Conservation (phyloP, 2,113 vertebrate genomes). For the Albula glossodonta region DNA sequence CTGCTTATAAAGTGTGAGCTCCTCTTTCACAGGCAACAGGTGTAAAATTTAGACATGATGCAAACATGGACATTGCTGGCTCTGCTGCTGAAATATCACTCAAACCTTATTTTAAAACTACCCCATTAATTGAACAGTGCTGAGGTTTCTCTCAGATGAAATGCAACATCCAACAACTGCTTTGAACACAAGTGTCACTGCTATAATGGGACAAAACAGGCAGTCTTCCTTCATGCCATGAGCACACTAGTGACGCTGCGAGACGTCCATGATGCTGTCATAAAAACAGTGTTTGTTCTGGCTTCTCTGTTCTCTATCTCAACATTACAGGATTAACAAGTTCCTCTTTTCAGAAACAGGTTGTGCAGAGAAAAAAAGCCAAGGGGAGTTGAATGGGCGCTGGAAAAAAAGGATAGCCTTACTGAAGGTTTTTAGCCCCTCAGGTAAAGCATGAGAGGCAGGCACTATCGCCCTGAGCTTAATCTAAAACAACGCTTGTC, state of each 20-base stretch:
- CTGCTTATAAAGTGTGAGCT: background rate
- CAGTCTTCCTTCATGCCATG: background rate
- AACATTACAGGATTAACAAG: background rate
- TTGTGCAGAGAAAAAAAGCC: background rate
- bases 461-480: background rate
- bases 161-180: background rate
- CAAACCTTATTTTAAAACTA: no score
- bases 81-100: background rate
- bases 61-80: background rate
- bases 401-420: background rate
- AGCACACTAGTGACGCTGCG: background rate
- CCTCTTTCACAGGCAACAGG: background rate
- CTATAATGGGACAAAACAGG: background rate
- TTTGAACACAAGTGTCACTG: no score
- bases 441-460: background rate
- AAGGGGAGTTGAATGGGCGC: background rate
- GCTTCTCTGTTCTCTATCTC: background rate
- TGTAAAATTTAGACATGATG: background rate
- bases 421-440: background rate
- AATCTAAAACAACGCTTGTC: background rate
- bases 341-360: slow-evolving; percentile 9
- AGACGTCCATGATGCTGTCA: background rate
- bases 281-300: background rate
- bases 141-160: background rate
- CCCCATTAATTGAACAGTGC: no score